Percentiles rank a stretch among this genome's conserved stretches.
These are phyloP conservation scores for Eupithecia vulgata DNA, from an alignment of 2,888 invertebrate genomes.

Conservation along the genomic window DNA sequence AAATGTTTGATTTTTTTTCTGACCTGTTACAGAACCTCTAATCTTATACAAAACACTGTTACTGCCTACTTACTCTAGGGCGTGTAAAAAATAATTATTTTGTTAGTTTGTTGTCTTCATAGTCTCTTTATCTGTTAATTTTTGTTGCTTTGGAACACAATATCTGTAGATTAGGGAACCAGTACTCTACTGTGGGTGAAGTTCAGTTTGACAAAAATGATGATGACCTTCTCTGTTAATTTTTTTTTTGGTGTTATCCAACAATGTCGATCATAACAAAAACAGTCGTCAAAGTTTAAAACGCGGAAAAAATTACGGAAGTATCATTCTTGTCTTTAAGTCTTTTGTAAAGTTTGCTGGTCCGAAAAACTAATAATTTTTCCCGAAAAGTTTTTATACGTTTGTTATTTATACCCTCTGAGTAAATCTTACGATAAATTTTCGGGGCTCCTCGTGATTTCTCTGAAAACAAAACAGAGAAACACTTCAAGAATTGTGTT, in stretches of 20 bases:
- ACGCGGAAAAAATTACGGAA: constrained; percentile 51
- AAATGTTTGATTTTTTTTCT: too few relatives aligned
- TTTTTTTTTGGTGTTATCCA: neutral
- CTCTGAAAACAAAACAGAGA: constrained; percentile 55
- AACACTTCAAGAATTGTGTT: constrained; percentile 44
- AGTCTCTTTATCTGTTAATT: neutral
- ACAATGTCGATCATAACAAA: constrained; percentile 48
- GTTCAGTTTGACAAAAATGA: too few relatives aligned
- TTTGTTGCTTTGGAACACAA: too few relatives aligned
- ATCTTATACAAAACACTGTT: too few relatives aligned
- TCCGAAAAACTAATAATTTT: constrained; percentile 64
- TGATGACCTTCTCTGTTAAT: too few relatives aligned
- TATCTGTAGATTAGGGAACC: too few relatives aligned
- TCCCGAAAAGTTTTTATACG: constrained; percentile 61
- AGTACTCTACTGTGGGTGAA: too few relatives aligned
- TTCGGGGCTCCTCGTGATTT: constrained; percentile 54
- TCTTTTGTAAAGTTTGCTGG: constrained; percentile 55
- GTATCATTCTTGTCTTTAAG: constrained; percentile 59
- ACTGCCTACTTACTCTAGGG: too few relatives aligned
- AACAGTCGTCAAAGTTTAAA: constrained; percentile 55
- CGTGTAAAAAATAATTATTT: too few relatives aligned
- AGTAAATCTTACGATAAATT: constrained; percentile 56
- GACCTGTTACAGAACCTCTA: too few relatives aligned
- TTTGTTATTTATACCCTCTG: constrained; percentile 62
- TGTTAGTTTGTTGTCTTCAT: neutral